Evolutionary conservation across 2,797 vertebrate genomes (phyloP).

Genomic region (Parauchenoglanis punctatus): DNA sequence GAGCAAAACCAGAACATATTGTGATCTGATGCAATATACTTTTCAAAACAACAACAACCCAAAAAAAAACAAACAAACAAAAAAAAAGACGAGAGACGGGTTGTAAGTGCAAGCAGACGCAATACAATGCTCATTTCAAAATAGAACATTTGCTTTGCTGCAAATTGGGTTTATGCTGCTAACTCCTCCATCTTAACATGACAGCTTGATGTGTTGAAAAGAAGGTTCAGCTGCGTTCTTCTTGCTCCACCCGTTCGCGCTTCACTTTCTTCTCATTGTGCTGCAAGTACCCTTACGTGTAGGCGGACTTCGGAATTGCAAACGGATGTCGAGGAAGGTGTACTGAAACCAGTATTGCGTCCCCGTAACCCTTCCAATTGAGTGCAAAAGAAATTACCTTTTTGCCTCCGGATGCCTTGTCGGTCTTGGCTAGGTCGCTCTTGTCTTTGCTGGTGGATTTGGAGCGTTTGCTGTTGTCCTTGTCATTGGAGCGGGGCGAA

Average conservation of each 20-base stretch:
- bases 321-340: not conserved
- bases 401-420: slow-evolving; percentile 86
- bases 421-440: slow-evolving; percentile 81
- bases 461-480: slow-evolving; percentile 82
- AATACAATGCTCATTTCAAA: not conserved
- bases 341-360: not conserved
- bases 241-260: no score
- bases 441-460: slow-evolving; percentile 89
- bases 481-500: slow-evolving; percentile 87
- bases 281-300: not conserved
- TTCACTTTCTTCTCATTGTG: not conserved
- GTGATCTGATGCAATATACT: slow-evolving; percentile 10
- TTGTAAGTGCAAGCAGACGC: not conserved
- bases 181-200: not conserved
- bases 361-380: not conserved
- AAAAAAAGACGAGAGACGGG: not conserved
- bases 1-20: not conserved
- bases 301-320: not conserved
- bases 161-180: slow-evolving; percentile 9
- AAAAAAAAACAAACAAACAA: no score
- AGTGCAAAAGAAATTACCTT: slow-evolving; percentile 72
- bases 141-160: not conserved
- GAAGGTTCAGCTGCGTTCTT: not conserved
- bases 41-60: not conserved
- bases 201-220: not conserved